Percentiles rank a stretch among this genome's conserved stretches.
These are phyloP conservation scores for Tipula confusa DNA, from an alignment of 2,888 invertebrate species.

Conservation along the genomic window DNA sequence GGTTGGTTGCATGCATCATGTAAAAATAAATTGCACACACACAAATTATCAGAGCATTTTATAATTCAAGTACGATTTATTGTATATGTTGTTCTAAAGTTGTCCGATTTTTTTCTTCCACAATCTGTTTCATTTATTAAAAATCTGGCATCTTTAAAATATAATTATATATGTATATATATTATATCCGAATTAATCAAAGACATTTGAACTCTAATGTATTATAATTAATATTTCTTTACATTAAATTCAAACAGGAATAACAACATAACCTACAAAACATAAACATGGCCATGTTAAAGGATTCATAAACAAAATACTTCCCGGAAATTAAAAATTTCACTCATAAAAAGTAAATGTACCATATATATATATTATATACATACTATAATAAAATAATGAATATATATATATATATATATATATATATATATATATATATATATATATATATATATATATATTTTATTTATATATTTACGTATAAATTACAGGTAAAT, in stretches of 20 bases:
- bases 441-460: not conserved
- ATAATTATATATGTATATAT: not conserved
- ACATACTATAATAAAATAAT: not conserved
- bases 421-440: too few species aligned
- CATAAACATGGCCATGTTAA: not conserved
- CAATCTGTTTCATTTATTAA: not conserved
- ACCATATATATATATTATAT: not conserved
- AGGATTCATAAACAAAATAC: not conserved
- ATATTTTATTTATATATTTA: not conserved
- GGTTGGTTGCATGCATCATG: not conserved
- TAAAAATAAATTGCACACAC: not conserved
- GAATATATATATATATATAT: not conserved
- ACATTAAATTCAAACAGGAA: slow-evolving; percentile 6
- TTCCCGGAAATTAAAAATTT: slow-evolving; percentile 12
- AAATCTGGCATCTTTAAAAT: not conserved
- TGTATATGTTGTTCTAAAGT: not conserved
- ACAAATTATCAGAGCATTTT: not conserved
- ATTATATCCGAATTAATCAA: not conserved
- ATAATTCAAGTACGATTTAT: not conserved
- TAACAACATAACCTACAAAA: slow-evolving; percentile 3
- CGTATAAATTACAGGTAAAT: slow-evolving; percentile 16
- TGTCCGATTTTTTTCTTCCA: not conserved
- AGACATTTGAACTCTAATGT: not conserved
- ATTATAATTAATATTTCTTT: not conserved
- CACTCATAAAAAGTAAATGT: not conserved